A percentile compares a stretch with the other conserved stretches of the same genome.
Conservation (phyloP, 2,113 vertebrate species). For the Planiliza haematocheilus region DNA sequence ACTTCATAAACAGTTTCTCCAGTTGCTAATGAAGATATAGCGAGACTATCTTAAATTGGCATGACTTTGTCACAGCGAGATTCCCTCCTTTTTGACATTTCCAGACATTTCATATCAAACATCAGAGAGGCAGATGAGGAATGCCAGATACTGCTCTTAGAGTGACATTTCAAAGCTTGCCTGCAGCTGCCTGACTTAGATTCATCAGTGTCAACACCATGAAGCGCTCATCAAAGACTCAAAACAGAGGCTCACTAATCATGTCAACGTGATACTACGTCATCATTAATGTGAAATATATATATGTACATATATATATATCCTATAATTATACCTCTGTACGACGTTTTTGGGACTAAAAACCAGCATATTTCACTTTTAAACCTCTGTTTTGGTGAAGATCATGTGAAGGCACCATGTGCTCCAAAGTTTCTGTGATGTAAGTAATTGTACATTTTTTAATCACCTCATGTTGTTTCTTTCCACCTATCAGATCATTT, state of each 20-base stretch:
- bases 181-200: conserved; percentile 71
- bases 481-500: neutral
- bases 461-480: too few species aligned
- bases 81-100: conserved; percentile 66
- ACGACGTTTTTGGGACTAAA: too few species aligned
- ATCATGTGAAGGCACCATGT: neutral
- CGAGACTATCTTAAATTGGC: conserved; percentile 38
- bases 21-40: neutral
- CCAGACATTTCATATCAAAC: conserved; percentile 45
- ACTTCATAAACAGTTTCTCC: neutral
- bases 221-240: conserved; percentile 61
- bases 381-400: neutral
- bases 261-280: conserved; percentile 61
- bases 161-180: conserved; percentile 80
- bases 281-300: conserved; percentile 46
- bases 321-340: too few species aligned
- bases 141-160: conserved; percentile 65
- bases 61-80: conserved; percentile 35
- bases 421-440: neutral
- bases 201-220: conserved; percentile 79
- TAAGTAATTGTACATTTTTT: neutral
- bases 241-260: conserved; percentile 63
- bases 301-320: too few species aligned
- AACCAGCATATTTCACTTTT: too few species aligned
- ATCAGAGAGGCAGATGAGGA: conserved; percentile 40